Evolutionary conservation across 1,140 invertebrate species (phyloP), one percentile per base, ranked within the genome.

Genomic region (Drosophila ercepeae): DNA sequence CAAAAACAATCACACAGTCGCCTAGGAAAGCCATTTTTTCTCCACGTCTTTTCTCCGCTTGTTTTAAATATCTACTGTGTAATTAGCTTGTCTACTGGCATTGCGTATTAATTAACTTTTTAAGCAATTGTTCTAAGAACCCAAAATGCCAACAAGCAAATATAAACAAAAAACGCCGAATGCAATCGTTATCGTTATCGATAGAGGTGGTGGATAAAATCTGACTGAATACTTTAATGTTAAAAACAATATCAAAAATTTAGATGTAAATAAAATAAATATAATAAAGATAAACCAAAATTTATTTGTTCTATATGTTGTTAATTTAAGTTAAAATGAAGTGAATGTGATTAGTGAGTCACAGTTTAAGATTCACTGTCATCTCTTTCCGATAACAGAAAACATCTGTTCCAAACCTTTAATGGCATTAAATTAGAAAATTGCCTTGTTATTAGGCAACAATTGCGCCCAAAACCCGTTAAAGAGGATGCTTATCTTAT

Each of bases 1-100:
- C 90, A 65, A 95, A 93, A 75, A 96, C 94, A 73, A 95, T 93
- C 45, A 94, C 92, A 60, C 94, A 94, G 91, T 96, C 95, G 78
- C 94, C 94, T 27, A 95, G 88, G 79, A 95, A 94, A 63, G 92
- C 93, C 95, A 95, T 95, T 53, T 9, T 9, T 36, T 19, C 41
- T 21, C 48, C 49, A 44, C 7, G 19, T 57, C 29, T 64, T 19
- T 42, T 6, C 7, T 48, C 21, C 44, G 25, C 42, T 61, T 32
- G 55, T 69, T 7, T 44, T 36, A 18, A 42, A 8, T 19, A 9
- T 42, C 18, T 64, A 64, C 5, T 84, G n/a, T 42, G 32, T 2
- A 25, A 36, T 11, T 45, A 25, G 57, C 60, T 23, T 34, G 14
- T 55, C 53, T 14, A 78, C 23, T 65, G 60, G 60, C 79, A 79